Conservation (phyloP, 2,797 vertebrate genomes). For the Dallia pectoralis region DNA sequence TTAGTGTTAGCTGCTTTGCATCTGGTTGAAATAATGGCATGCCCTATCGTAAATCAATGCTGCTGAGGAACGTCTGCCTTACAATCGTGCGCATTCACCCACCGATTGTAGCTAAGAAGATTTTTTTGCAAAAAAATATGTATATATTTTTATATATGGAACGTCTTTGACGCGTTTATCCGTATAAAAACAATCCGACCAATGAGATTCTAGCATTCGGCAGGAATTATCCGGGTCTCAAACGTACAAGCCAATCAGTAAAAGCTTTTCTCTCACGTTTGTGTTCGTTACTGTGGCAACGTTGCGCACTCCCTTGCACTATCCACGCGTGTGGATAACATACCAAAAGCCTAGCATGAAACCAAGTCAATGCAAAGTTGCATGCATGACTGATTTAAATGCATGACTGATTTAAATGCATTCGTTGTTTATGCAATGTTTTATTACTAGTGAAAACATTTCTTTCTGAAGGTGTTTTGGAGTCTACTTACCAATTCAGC, state of each 20-base stretch:
- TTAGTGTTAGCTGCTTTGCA: not conserved
- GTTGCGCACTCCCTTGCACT: not conserved
- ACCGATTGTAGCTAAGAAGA: no score
- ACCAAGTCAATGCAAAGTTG: not conserved
- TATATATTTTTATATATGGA: no score
- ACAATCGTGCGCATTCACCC: no score
- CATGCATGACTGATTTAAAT: not conserved
- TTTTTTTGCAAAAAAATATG: no score
- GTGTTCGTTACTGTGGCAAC: slow-evolving; percentile 18
- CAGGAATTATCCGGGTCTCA: slow-evolving; percentile 5
- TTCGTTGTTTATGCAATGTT: not conserved
- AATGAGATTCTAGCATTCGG: slow-evolving; percentile 19
- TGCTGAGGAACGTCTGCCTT: no score
- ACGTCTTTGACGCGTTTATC: slow-evolving; percentile 24
- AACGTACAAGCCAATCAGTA: slow-evolving; percentile 13
- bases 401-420: not conserved
- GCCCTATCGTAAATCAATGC: not conserved
- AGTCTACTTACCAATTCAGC: not conserved
- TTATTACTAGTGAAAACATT: not conserved
- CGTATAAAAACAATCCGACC: slow-evolving; percentile 15
- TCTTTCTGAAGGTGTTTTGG: not conserved
- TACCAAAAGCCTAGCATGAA: not conserved
- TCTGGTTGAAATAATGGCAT: not conserved
- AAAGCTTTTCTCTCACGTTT: not conserved
- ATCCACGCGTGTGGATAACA: slow-evolving; percentile 9